Conservation (phyloP, 2,797 vertebrate genomes). For the Capromys pilorides region DNA sequence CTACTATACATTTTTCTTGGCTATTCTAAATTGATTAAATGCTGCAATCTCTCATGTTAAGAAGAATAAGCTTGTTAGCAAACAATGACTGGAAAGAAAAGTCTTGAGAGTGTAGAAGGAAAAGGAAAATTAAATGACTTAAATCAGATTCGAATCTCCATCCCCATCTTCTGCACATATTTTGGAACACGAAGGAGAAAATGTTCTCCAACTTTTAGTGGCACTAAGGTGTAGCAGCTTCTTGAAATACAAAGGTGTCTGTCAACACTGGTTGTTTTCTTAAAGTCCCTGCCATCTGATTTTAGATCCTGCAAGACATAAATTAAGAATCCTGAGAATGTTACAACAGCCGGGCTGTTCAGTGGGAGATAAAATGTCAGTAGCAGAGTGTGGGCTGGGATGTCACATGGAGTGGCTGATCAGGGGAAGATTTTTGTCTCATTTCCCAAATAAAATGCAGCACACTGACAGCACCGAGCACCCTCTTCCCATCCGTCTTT, state of each 20-base stretch:
- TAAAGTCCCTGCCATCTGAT: constrained; percentile 78
- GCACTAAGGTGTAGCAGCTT: constrained; percentile 67
- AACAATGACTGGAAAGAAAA: constrained; percentile 19
- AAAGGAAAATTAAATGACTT: constrained; percentile 58
- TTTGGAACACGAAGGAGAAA: constrained; percentile 48
- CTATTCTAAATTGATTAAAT: not conserved
- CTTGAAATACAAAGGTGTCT: constrained; percentile 67
- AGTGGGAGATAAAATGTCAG: constrained; percentile 82
- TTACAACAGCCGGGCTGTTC: constrained; percentile 81
- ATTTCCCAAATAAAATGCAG: constrained; percentile 77
- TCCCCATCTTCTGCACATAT: constrained; percentile 16
- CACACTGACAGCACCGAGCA: constrained; percentile 58
- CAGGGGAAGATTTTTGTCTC: constrained; percentile 79
- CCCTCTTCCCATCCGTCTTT: constrained; percentile 54
- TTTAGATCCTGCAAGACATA: constrained; percentile 80
- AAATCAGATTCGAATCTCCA: not conserved
- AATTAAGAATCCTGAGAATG: constrained; percentile 82
- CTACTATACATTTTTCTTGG: not conserved
- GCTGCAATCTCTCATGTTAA: not conserved
- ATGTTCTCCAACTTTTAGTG: not conserved
- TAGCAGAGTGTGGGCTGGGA: constrained; percentile 80
- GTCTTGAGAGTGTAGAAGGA: constrained; percentile 29
- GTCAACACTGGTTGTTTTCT: constrained; percentile 74
- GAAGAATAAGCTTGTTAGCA: constrained; percentile 25
- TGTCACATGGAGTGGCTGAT: constrained; percentile 82